These are phyloP conservation scores for Numenius phaeopus DNA, from an alignment of 2,797 vertebrate species.

Conservation along the genomic window DNA sequence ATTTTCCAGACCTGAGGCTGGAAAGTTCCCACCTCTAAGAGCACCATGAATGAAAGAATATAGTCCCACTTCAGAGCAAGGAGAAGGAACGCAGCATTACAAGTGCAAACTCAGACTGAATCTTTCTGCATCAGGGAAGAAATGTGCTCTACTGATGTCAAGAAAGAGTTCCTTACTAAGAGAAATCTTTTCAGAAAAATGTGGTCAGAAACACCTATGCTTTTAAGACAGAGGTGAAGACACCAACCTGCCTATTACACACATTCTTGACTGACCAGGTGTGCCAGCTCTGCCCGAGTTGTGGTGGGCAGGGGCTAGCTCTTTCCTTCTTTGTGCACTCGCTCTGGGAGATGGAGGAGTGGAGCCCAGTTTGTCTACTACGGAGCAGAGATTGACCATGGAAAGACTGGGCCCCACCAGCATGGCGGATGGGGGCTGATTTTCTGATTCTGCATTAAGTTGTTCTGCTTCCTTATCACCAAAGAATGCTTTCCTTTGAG, in stretches of 20 bases:
- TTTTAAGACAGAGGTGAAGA: not conserved
- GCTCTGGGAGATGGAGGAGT: not conserved
- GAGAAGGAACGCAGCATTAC: fast-evolving
- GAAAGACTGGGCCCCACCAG: not conserved
- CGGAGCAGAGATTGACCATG: not conserved
- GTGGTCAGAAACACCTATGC: not conserved
- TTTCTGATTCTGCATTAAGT: not conserved
- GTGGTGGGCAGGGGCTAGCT: not conserved
- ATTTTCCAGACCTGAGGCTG: not conserved
- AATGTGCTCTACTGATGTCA: not conserved
- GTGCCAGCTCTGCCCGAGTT: not conserved
- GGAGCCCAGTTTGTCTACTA: not conserved
- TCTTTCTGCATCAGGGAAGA: not conserved
- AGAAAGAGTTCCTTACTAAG: not conserved
- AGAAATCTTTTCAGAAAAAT: not conserved
- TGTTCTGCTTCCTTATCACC: not conserved
- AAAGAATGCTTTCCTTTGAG: not conserved
- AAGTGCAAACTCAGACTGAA: not conserved
- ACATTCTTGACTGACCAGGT: not conserved
- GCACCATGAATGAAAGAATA: not conserved
- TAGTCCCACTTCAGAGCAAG: not conserved
- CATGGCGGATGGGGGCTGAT: not conserved
- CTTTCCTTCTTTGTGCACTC: not conserved
- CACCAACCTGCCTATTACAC: not conserved
- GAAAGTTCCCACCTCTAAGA: not conserved